phyloP scores from a whole-genome alignment of 2,888 invertebrate genomes.

The Heliconius sara region DNA sequence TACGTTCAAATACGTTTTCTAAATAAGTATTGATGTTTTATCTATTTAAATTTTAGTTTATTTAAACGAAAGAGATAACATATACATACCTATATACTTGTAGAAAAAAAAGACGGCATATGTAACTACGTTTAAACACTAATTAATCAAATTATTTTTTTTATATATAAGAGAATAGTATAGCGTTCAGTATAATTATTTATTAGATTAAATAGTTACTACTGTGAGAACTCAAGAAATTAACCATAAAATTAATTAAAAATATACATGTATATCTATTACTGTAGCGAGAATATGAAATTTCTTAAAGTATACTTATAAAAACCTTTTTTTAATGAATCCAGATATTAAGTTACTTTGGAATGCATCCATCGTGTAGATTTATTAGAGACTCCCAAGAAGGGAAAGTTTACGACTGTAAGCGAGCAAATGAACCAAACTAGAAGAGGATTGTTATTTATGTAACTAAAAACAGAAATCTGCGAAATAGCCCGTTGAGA shows the following conservation, averaged over 20 bases:
- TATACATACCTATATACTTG: neutral
- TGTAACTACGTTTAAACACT: too few relatives aligned
- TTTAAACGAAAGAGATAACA: constrained; percentile 9
- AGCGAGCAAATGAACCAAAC: constrained; percentile 25
- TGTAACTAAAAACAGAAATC: constrained; percentile 44
- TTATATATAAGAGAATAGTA: too few relatives aligned
- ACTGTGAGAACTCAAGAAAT: neutral
- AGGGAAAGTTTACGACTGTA: constrained; percentile 38
- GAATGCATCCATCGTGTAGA: constrained; percentile 13
- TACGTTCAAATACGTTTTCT: too few relatives aligned
- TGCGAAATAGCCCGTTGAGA: constrained; percentile 41
- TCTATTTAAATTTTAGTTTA: constrained; percentile 3
- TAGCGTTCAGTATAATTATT: too few relatives aligned
- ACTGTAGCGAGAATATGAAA: neutral
- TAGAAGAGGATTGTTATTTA: constrained; percentile 37
- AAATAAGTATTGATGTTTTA: too few relatives aligned
- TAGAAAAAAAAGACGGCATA: neutral
- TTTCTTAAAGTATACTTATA: neutral
- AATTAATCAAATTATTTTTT: too few relatives aligned
- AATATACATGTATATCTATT: neutral
- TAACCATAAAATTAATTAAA: too few relatives aligned
- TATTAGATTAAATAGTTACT: neutral
- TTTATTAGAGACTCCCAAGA: constrained; percentile 27
- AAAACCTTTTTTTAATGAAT: neutral
- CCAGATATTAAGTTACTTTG: neutral